A percentile compares a stretch with the other conserved stretches of the same genome.
These are phyloP conservation scores for Equus przewalskii DNA, from an alignment of 2,113 vertebrate species.

Conservation along the genomic window DNA sequence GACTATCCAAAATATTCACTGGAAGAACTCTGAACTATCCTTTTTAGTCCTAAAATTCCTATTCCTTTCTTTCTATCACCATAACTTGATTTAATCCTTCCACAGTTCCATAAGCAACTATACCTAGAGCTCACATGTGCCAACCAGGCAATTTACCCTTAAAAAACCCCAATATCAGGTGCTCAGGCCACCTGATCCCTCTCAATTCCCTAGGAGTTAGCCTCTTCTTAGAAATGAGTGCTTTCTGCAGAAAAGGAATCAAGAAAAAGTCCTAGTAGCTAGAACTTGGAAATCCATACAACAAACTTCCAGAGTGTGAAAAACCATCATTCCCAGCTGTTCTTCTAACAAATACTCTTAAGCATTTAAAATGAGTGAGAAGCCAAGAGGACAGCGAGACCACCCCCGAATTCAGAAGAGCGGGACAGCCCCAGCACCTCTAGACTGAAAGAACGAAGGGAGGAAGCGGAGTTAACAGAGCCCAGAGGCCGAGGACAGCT, in stretches of 20 bases:
- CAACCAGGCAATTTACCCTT: not conserved
- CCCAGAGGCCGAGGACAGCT: not conserved
- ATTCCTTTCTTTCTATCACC: not conserved
- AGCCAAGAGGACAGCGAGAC: not conserved
- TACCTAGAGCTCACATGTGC: not conserved
- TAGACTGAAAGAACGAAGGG: not conserved
- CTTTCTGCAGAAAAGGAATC: not conserved
- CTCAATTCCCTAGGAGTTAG: not conserved
- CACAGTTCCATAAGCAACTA: not conserved
- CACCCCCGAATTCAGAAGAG: not conserved
- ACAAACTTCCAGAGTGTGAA: not conserved
- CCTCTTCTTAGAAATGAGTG: not conserved
- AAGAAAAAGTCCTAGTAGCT: constrained; percentile 16
- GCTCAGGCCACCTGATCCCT: not conserved
- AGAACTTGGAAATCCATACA: constrained; percentile 1
- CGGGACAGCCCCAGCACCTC: too few relatives aligned
- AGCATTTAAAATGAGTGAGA: not conserved
- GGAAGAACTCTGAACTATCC: not conserved
- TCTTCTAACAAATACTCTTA: not conserved
- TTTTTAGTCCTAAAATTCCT: not conserved
- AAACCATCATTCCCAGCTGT: not conserved
- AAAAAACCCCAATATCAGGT: not conserved
- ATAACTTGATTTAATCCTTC: not conserved
- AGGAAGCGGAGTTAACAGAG: not conserved
- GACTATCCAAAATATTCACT: not conserved